These are phyloP conservation scores for Raja brachyura DNA, from an alignment of 2,113 vertebrate genomes.

Conservation along the genomic window DNA sequence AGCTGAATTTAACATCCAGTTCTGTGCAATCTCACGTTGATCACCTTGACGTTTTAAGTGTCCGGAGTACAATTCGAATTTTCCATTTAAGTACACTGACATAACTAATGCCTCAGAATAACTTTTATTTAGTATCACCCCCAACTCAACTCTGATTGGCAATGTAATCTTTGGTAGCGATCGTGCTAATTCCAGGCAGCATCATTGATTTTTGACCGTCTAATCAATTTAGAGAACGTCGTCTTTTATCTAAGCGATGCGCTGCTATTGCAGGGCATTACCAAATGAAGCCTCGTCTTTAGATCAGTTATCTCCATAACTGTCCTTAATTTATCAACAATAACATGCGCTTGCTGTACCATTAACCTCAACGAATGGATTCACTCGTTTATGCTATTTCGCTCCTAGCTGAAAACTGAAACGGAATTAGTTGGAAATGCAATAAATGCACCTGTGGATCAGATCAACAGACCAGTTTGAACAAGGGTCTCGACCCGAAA, in stretches of 20 bases:
- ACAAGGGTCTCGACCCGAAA: too few species aligned
- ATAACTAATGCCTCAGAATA: not conserved
- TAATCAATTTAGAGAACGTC: not conserved
- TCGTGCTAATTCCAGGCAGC: not conserved
- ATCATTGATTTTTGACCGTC: not conserved
- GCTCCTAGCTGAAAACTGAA: not conserved
- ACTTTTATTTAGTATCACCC: not conserved
- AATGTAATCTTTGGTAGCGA: not conserved
- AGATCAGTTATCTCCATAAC: too few species aligned
- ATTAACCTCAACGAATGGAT: not conserved
- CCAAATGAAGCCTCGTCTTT: not conserved
- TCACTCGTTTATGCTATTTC: not conserved
- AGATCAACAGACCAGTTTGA: too few species aligned
- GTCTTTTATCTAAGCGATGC: not conserved
- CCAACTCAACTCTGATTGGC: not conserved
- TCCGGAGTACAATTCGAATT: not conserved
- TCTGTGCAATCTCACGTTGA: not conserved
- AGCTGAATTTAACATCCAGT: not conserved
- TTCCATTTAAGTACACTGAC: not conserved
- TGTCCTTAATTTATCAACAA: not conserved
- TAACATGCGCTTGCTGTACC: not conserved
- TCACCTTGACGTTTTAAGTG: not conserved
- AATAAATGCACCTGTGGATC: not conserved
- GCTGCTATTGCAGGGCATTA: not conserved
- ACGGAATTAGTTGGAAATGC: not conserved